These are phyloP conservation scores for Echinometra lucunter DNA, from an alignment of 53 echinoderm and acorn worm genomes.

Conservation along the genomic window DNA sequence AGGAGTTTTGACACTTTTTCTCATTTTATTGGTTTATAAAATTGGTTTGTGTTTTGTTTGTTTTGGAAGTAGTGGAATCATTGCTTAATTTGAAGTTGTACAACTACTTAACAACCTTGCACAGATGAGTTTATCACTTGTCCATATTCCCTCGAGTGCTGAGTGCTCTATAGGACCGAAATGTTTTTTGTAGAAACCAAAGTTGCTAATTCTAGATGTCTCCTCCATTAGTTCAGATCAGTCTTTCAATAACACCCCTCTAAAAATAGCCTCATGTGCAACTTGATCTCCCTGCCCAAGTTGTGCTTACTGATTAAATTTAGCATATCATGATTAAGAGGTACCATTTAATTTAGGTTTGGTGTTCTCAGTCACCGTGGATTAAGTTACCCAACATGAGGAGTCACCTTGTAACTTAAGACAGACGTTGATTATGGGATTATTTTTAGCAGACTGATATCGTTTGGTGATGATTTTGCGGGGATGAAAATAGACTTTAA, in stretches of 20 bases:
- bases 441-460: conserved; percentile 7
- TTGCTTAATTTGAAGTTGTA: no score
- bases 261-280: not conserved
- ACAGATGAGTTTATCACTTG: no score
- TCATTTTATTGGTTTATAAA: no score
- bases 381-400: not conserved
- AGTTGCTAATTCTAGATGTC: not conserved
- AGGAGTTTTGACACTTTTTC: no score
- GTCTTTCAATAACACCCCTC: not conserved
- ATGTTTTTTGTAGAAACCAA: no score
- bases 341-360: not conserved
- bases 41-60: no score
- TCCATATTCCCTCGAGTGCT: no score
- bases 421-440: not conserved
- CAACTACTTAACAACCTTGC: no score
- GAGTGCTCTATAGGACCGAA: no score
- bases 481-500: not conserved
- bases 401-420: conserved; percentile 15
- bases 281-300: not conserved
- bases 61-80: no score
- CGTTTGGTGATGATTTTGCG: not conserved
- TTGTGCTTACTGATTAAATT: conserved; percentile 17
- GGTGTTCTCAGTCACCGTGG: not conserved
- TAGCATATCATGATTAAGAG: not conserved
- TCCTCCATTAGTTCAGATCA: not conserved